phyloP scores from a whole-genome alignment of 2,888 invertebrate genomes.

The Elgonia sp. region DNA sequence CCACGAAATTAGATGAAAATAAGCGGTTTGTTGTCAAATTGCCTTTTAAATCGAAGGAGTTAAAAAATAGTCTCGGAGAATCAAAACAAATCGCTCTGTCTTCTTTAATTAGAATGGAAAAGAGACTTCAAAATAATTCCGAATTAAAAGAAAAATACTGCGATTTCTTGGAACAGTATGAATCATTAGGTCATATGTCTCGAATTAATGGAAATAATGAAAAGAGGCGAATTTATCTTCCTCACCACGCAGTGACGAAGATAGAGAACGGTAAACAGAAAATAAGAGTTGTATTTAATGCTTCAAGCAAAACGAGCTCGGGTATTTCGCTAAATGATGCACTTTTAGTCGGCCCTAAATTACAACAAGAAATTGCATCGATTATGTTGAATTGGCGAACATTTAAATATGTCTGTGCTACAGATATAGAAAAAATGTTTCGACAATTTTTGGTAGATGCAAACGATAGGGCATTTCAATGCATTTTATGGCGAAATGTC shows the following conservation, averaged over 20 bases:
- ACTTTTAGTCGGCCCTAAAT: neutral
- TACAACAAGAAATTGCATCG: too few species aligned
- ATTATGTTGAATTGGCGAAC: too few species aligned
- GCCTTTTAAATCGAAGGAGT: slow-evolving; percentile 7
- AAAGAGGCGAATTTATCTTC: neutral
- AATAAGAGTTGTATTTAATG: slow-evolving; percentile 46
- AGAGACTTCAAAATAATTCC: neutral
- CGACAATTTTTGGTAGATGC: too few species aligned
- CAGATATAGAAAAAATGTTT: too few species aligned
- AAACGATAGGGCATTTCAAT: too few species aligned
- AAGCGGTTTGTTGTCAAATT: slow-evolving; percentile 1
- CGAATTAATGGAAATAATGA: neutral
- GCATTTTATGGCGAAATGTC: too few species aligned
- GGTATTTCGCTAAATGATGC: slow-evolving; percentile 28
- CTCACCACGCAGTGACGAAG: slow-evolving; percentile 22
- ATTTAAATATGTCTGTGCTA: too few species aligned
- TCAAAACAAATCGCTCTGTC: neutral
- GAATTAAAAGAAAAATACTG: neutral
- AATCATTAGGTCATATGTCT: slow-evolving; percentile 7
- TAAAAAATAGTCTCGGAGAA: neutral
- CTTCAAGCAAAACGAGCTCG: slow-evolving; percentile 1
- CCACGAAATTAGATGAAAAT: neutral
- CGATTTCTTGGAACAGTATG: slow-evolving; percentile 31
- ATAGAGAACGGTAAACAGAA: neutral
- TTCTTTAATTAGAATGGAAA: neutral